These are phyloP conservation scores for Ptychoptera contaminata DNA, from an alignment of 2,888 invertebrate genomes.

Conservation along the genomic window DNA sequence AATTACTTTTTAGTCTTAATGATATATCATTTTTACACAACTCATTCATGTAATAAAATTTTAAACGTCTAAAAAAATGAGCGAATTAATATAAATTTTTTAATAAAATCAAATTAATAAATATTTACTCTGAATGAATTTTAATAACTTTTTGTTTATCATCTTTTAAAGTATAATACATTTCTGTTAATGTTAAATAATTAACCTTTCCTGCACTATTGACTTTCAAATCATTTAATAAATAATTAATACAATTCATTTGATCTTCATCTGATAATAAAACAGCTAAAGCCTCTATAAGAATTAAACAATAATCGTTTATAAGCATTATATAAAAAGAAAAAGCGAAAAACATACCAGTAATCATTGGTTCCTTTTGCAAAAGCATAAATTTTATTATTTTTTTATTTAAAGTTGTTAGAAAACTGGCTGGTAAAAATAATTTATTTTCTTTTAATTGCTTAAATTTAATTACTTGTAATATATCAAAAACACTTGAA, in stretches of 20 bases:
- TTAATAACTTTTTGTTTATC: constrained; percentile 17
- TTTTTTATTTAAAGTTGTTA: constrained; percentile 21
- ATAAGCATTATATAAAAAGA: not conserved
- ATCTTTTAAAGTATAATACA: constrained; percentile 22
- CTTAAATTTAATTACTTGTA: constrained; percentile 22
- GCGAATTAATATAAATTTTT: not conserved
- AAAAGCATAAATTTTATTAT: constrained; percentile 23
- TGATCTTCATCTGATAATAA: constrained; percentile 21
- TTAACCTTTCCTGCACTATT: constrained; percentile 25
- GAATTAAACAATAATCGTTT: not conserved
- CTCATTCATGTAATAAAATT: constrained; percentile 27
- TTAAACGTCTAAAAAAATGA: constrained; percentile 21
- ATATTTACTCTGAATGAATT: constrained; percentile 19
- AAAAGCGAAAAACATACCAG: constrained; percentile 15
- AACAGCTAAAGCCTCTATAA: constrained; percentile 22
- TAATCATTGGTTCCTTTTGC: constrained; percentile 24
- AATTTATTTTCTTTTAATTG: constrained; percentile 17
- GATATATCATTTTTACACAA: constrained; percentile 25
- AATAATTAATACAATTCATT: constrained; percentile 16
- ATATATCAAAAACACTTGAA: constrained; percentile 23
- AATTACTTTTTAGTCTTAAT: constrained; percentile 23
- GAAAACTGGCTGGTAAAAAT: constrained; percentile 18
- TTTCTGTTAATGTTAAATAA: constrained; percentile 25
- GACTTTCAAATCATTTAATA: constrained; percentile 22
- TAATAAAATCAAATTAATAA: not conserved